Base-by-base conservation (phyloP, 2,888 invertebrate species). In the Linnaemya tessellans region DNA sequence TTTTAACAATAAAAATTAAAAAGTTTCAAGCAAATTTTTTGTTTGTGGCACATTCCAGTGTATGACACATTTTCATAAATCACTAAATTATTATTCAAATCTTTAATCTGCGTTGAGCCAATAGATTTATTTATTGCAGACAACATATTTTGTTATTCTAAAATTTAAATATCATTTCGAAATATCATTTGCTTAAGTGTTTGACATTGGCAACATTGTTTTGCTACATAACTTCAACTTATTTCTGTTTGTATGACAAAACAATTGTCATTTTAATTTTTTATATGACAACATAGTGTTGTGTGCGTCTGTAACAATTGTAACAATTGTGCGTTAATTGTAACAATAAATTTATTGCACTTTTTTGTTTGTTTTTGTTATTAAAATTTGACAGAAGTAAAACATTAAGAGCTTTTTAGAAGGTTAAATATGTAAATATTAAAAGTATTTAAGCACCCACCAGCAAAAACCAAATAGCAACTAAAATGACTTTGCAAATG, bases 371-470 rank as follows among this genome's bases (percentile, higher is more conserved):
- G 18, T 58, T 2, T 30, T 30, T 30, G 30, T 30, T 30, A 3
- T 30, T 71, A 75, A 77, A 70, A 41, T 25, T 11, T 13, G 3
- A 41, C 10, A 82, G 49, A 35, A 46, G 11, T 0, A 22, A 64
- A 51, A 41, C 13, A 58, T 80, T 38, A 65, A 56, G 73, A 80
- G 58, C 18, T 56, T 75, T 73, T 60, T 30, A 58, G 77, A 77
- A 77, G 77, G 82, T 77, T 65, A 71, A 65, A 58, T 62, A 62
- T 41, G 35, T 67, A 58, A 13, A 75, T 65, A 20, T n/a, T 35
- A 51, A n/a, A 71, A 70, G 35, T 49, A 71, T 77, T 82, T 60
- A 58, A 49, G 82, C 82, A 82, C 77, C 82, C 77, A 82, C 82
- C 22, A 82, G 58, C 13, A 56, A 56, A 64, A 51, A 13, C 5